Base-by-base conservation (phyloP, 2,113 vertebrate species). In the Sphaerodactylus townsendi region DNA sequence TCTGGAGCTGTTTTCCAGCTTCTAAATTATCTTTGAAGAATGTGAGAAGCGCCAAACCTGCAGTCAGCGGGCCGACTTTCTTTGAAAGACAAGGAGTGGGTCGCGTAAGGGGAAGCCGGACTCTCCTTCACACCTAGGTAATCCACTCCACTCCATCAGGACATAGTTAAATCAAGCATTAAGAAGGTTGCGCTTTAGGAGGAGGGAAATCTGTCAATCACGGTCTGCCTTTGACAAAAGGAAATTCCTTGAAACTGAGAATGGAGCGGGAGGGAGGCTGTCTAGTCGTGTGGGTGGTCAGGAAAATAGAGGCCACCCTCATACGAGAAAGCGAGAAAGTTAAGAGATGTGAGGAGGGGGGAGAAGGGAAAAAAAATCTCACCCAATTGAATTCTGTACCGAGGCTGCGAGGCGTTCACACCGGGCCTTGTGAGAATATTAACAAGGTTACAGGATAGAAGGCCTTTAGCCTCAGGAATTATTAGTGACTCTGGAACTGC, bases 401-500 rank as follows among this genome's bases (percentile, higher is more conserved):
- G 94, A 93, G 94, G 94, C 95, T 95, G 94, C 95, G 95, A 96
- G 94, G 94, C 94, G 81, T 95, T 97, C 96, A 95, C 95, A 96
- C 96, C 95, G 94, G 92, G 94, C 94, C 95, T 95, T 97, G 96
- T 95, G 96, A 98, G 97, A 97, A 96, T 95, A 96, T 95, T 96
- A 94, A 95, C 94, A 96, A 95, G 95, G 95, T 97, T 96, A 97
- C 95, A 94, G 93, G 95, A 96, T 93, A 96, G 95, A 9, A 91
- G 94, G 92, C 92, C 95, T 94, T 94, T 93, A 88, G 98, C 98
- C 98, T 96, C 95, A 66, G 98, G 98, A 98, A 97, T 98, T 96
- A 97, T 97, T 97, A 97, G 98, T 97, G 98, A 98, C 98, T 98
- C 98, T 98, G 97, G 97, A 98, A 97, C 97, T 97, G 98, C 98